Conservation (phyloP, 2,888 invertebrate genomes). For the Dascillus cervinus region DNA sequence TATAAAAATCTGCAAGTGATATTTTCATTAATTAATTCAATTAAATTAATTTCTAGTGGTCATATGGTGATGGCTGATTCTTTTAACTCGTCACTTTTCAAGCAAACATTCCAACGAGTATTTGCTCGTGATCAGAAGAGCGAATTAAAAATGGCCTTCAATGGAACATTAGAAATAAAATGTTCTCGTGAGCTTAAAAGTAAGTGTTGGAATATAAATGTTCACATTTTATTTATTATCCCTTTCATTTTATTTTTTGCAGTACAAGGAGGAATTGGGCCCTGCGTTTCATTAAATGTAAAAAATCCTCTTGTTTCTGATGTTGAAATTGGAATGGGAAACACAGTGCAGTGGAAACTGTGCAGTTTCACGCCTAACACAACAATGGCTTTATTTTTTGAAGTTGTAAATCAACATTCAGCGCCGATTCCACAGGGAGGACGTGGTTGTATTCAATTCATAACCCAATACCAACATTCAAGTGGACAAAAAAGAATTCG, state of each 20-base stretch:
- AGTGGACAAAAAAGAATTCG: conserved; percentile 91
- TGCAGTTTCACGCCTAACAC: conserved; percentile 89
- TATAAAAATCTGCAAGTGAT: too few species aligned
- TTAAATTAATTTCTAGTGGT: conserved; percentile 75
- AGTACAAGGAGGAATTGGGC: conserved; percentile 92
- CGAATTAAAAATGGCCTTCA: conserved; percentile 97
- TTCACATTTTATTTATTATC: neutral
- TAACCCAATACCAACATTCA: conserved; percentile 95
- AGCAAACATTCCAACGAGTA: conserved; percentile 97
- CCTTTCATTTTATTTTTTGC: conserved; percentile 9
- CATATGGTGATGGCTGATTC: conserved; percentile 99
- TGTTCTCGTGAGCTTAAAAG: conserved; percentile 90
- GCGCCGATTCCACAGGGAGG: conserved; percentile 94
- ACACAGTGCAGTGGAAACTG: conserved; percentile 98
- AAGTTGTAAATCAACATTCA: conserved; percentile 92
- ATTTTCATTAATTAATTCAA: too few species aligned
- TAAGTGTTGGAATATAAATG: conserved; percentile 29
- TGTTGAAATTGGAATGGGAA: conserved; percentile 95
- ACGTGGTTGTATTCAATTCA: conserved; percentile 94
- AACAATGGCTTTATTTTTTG: conserved; percentile 92
- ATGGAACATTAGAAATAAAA: conserved; percentile 94
- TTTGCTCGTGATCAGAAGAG: conserved; percentile 85
- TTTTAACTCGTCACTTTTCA: conserved; percentile 97
- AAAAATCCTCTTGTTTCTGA: conserved; percentile 92
- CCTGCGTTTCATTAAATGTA: conserved; percentile 88